Conservation (phyloP, 2,888 invertebrate species). For the Conus canariensis region DNA sequence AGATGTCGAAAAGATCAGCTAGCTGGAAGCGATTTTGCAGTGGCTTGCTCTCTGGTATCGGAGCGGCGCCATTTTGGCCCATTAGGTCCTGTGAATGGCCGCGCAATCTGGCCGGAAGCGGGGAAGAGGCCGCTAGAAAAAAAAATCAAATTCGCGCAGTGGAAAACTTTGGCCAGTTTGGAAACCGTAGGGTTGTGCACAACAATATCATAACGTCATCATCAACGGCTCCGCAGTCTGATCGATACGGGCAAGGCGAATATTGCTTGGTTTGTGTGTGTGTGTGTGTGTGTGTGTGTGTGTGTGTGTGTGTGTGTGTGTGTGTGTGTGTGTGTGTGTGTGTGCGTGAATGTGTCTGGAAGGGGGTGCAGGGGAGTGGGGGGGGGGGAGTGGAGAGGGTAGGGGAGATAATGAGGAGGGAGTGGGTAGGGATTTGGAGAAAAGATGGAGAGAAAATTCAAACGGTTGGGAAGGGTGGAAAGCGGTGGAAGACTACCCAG, state of each 20-base stretch:
- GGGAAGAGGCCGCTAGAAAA: slow-evolving; percentile 24
- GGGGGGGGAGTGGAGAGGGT: neutral
- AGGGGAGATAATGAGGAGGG: neutral
- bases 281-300: neutral
- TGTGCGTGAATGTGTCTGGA: neutral
- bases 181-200: slow-evolving; percentile 33
- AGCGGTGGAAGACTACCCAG: neutral
- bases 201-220: slow-evolving; percentile 44
- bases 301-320: too few species aligned
- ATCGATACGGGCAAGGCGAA: slow-evolving; percentile 7
- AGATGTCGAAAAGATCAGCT: slow-evolving; percentile 46
- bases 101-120: slow-evolving; percentile 38
- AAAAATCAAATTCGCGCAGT: slow-evolving; percentile 35
- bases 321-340: too few species aligned
- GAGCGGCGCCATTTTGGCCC: slow-evolving; percentile 39
- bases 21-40: slow-evolving; percentile 44
- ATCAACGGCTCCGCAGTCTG: neutral
- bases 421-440: neutral
- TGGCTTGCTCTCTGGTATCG: slow-evolving; percentile 26
- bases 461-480: neutral
- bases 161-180: slow-evolving; percentile 40
- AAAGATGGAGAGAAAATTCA: slow-evolving; percentile 1
- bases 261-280: neutral
- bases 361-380: neutral
- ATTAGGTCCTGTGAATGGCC: slow-evolving; percentile 39